phyloP scores from a whole-genome alignment of 2,888 invertebrate genomes.

The Acrobeloides nanus region DNA sequence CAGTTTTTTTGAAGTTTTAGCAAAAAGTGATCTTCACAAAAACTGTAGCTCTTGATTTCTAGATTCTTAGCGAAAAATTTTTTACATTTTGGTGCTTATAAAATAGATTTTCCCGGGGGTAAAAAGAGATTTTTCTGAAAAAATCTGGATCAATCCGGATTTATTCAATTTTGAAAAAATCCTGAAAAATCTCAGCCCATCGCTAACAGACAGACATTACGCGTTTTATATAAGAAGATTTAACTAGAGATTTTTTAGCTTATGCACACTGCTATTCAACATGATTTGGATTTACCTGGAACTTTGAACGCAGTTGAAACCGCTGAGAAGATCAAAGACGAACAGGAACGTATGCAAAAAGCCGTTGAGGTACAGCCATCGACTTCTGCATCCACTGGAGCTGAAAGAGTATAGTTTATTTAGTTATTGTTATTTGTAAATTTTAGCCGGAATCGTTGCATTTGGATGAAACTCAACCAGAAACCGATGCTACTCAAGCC shows the following conservation, averaged over 20 bases:
- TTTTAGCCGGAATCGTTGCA: conserved; percentile 2
- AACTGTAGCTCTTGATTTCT: no score
- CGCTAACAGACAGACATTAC: no score
- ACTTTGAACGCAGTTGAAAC: conserved; percentile 41
- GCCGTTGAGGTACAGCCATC: conserved; percentile 18
- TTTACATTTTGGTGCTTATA: no score
- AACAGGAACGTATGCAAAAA: conserved; percentile 33
- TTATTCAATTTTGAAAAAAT: no score
- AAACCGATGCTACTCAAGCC: background rate
- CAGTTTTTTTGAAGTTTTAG: no score
- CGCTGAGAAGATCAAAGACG: conserved; percentile 41
- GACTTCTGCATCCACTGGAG: background rate
- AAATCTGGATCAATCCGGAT: no score
- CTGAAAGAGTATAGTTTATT: conserved; percentile 3
- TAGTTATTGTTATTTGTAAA: background rate
- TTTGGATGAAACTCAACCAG: conserved; percentile 3
- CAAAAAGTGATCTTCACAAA: no score
- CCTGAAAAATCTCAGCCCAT: no score
- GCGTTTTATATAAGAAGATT: no score
- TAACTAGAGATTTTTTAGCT: conserved; percentile 36
- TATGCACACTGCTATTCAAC: conserved; percentile 41
- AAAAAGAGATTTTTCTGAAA: no score
- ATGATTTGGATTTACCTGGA: conserved; percentile 38
- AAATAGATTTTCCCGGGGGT: no score
- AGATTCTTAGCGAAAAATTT: no score